phyloP scores from a whole-genome alignment of 1,140 invertebrate species.

The honey bee (Apis mellifera) region DNA sequence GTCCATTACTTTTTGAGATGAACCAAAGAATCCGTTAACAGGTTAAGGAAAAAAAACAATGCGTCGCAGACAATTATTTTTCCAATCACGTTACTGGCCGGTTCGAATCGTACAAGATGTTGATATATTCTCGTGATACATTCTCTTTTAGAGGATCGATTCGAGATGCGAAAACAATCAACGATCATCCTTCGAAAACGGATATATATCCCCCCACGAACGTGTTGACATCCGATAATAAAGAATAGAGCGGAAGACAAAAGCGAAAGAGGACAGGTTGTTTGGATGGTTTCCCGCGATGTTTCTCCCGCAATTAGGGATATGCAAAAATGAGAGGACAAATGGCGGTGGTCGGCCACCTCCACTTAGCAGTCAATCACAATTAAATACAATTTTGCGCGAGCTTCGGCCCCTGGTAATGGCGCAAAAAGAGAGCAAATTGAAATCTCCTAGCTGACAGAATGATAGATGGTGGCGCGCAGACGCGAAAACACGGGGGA shows the following conservation, averaged over 20 bases:
- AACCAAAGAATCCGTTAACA: slow-evolving; percentile 35
- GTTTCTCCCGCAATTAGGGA: slow-evolving; percentile 65
- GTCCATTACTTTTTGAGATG: slow-evolving; percentile 4
- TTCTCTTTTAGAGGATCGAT: no score
- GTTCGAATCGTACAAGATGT: background rate
- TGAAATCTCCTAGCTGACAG: slow-evolving; percentile 80
- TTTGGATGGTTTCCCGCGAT: slow-evolving; percentile 32
- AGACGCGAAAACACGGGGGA: slow-evolving; percentile 61
- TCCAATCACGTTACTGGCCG: background rate
- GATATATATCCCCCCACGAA: no score
- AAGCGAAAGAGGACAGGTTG: background rate
- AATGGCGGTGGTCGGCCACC: slow-evolving; percentile 70
- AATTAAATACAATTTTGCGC: slow-evolving; percentile 81
- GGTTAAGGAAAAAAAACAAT: slow-evolving; percentile 26
- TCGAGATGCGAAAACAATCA: no score
- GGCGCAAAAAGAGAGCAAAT: slow-evolving; percentile 80
- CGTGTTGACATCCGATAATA: background rate
- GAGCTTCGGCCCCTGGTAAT: slow-evolving; percentile 70
- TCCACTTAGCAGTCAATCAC: slow-evolving; percentile 80
- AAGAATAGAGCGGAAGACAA: background rate
- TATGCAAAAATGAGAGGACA: slow-evolving; percentile 75
- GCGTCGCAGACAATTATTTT: background rate
- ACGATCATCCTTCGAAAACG: no score
- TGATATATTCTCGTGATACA: no score
- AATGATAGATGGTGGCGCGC: slow-evolving; percentile 76